phyloP scores from a whole-genome alignment of 2,888 invertebrate species.

The Camptogramma bilineatum region DNA sequence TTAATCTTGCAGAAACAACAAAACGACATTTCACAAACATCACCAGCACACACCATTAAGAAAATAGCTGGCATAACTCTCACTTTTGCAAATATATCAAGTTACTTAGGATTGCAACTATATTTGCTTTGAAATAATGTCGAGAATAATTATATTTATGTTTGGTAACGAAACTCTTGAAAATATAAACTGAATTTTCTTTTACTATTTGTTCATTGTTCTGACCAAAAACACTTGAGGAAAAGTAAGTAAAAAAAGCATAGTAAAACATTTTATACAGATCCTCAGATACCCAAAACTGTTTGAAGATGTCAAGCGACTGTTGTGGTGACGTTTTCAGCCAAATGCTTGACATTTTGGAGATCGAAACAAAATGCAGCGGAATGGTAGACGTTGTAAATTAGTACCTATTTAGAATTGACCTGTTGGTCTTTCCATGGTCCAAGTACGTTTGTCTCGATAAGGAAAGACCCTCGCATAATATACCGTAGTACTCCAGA shows the following conservation, averaged over 20 bases:
- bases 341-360: too few relatives aligned
- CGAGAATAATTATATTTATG: background rate
- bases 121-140: slow-evolving; percentile 5
- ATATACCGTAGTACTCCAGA: slow-evolving; percentile 2
- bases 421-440: background rate
- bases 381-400: too few relatives aligned
- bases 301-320: too few relatives aligned
- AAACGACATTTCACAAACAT: slow-evolving; percentile 10
- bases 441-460: too few relatives aligned
- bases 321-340: too few relatives aligned
- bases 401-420: too few relatives aligned
- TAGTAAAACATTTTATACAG: too few relatives aligned
- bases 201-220: too few relatives aligned
- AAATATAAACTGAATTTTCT: too few relatives aligned
- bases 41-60: slow-evolving; percentile 16
- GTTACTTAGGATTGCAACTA: slow-evolving; percentile 13
- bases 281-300: too few relatives aligned
- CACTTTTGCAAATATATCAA: slow-evolving; percentile 28
- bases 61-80: slow-evolving; percentile 17
- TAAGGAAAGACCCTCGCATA: background rate
- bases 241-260: background rate
- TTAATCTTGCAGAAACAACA: background rate
- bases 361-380: too few relatives aligned
- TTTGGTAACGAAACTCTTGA: too few relatives aligned
- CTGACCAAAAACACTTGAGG: background rate